These are phyloP conservation scores for Ardeotis arabs DNA, from an alignment of 2,113 vertebrate genomes.

Conservation along the genomic window DNA sequence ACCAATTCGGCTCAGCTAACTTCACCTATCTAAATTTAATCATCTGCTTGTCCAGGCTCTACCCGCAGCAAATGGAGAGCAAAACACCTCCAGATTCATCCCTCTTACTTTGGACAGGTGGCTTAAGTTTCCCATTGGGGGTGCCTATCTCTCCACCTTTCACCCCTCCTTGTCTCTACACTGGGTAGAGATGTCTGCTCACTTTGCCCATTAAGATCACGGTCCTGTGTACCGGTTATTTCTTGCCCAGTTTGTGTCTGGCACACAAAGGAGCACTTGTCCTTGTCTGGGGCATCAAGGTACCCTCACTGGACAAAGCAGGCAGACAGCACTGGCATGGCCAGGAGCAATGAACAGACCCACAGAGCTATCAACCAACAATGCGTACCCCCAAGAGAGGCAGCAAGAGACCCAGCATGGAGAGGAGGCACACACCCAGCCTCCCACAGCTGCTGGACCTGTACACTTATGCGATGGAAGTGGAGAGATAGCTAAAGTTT, in stretches of 20 bases:
- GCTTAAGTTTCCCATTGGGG: background rate
- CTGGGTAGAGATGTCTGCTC: background rate
- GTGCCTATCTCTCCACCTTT: background rate
- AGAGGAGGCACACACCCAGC: background rate
- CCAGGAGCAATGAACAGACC: background rate
- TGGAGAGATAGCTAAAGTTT: background rate
- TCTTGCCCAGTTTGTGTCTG: background rate
- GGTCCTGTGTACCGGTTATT: background rate
- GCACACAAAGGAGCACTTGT: background rate
- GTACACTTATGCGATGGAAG: background rate
- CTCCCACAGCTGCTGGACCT: background rate
- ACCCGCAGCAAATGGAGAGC: background rate
- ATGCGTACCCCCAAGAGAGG: background rate
- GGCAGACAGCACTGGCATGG: background rate
- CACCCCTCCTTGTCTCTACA: background rate
- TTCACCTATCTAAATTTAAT: background rate
- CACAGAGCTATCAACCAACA: background rate
- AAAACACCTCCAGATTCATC: background rate
- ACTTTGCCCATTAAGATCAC: background rate
- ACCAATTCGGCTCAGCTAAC: background rate
- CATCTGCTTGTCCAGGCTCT: background rate
- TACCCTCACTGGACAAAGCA: background rate
- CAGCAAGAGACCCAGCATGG: accelerated
- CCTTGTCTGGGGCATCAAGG: background rate
- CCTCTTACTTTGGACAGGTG: background rate